Evolutionary conservation across 1,140 invertebrate genomes (phyloP).

Genomic region (Apis florea): DNA sequence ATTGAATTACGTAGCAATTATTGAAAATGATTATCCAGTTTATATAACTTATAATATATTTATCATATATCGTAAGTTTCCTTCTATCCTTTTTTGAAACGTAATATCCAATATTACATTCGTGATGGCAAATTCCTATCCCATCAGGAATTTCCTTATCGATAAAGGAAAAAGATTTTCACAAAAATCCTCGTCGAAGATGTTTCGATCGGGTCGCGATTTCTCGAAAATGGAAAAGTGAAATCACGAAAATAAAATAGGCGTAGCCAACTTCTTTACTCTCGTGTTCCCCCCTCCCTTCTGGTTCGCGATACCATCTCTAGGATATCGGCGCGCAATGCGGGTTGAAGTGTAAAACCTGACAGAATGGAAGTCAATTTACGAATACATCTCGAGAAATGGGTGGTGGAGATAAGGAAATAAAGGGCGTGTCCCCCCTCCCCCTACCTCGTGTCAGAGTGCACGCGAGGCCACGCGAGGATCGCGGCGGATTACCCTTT

Average conservation of each 20-base stretch:
- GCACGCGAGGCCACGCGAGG: constrained; percentile 18
- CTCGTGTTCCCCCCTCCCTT: too few relatives aligned
- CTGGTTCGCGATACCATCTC: not conserved
- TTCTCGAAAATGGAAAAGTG: not conserved
- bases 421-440: constrained; percentile 3
- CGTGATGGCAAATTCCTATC: too few relatives aligned
- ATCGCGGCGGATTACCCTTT: constrained; percentile 47
- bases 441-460: not conserved
- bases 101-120: too few relatives aligned
- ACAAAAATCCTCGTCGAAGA: too few relatives aligned
- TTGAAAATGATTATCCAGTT: too few relatives aligned
- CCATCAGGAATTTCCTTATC: too few relatives aligned
- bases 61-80: too few relatives aligned
- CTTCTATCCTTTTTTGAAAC: too few relatives aligned
- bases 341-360: constrained; percentile 44
- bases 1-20: too few relatives aligned
- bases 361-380: constrained; percentile 49
- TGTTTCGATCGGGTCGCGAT: not conserved
- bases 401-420: not conserved
- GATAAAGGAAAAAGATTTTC: too few relatives aligned
- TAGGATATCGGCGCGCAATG: constrained; percentile 40
- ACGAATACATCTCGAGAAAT: constrained; percentile 39
- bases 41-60: too few relatives aligned
- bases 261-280: not conserved
- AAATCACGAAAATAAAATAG: not conserved